phyloP scores from a whole-genome alignment of 2,888 invertebrate genomes.

The Xylota sylvarum region DNA sequence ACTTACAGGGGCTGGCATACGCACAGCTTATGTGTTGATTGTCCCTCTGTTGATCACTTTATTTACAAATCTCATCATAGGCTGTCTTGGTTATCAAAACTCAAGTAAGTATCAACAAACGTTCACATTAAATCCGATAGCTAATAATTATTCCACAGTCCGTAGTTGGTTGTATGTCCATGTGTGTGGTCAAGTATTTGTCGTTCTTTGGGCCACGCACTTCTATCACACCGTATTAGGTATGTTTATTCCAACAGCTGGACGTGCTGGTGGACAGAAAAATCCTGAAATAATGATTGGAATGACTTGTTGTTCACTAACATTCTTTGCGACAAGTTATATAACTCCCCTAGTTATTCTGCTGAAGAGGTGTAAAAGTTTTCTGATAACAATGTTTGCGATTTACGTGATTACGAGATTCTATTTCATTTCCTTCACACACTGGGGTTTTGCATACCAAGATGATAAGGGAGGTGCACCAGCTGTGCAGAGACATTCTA shows the following conservation, averaged over 20 bases:
- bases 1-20: slow-evolving; percentile 80
- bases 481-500: slow-evolving; percentile 85
- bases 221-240: slow-evolving; percentile 80
- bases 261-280: slow-evolving; percentile 84
- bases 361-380: slow-evolving; percentile 79
- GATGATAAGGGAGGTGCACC: slow-evolving; percentile 83
- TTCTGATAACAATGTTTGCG: slow-evolving; percentile 79
- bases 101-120: slow-evolving; percentile 78
- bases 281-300: slow-evolving; percentile 85
- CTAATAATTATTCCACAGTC: slow-evolving; percentile 74
- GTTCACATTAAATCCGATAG: neutral
- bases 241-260: slow-evolving; percentile 84
- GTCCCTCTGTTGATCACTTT: slow-evolving; percentile 79
- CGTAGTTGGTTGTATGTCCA: slow-evolving; percentile 81
- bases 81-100: slow-evolving; percentile 79
- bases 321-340: slow-evolving; percentile 83
- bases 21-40: slow-evolving; percentile 80
- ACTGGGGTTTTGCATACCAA: slow-evolving; percentile 86
- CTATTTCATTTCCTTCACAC: slow-evolving; percentile 81
- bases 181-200: slow-evolving; percentile 80
- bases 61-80: slow-evolving; percentile 79
- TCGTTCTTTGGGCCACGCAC: slow-evolving; percentile 80
- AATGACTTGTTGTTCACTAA: slow-evolving; percentile 82
- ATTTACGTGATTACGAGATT: slow-evolving; percentile 80
- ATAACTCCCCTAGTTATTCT: slow-evolving; percentile 82